Base-by-base conservation (phyloP, 2,797 vertebrate genomes). In the Petrocephalus sullivani region DNA sequence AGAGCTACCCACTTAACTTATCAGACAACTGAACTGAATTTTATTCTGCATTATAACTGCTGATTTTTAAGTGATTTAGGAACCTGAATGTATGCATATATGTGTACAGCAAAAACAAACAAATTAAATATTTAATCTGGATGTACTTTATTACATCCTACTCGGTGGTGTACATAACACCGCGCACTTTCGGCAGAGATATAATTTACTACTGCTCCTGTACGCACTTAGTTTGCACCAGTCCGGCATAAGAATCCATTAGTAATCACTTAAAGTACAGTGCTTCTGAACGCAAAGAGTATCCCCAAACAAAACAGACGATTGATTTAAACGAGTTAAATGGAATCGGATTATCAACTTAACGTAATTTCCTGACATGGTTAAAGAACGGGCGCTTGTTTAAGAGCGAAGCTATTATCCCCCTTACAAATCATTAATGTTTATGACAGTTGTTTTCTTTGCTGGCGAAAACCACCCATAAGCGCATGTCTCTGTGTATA, bases 301-400 rank as follows among this genome's bases (percentile, higher is more conserved):
- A 84, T 86, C 67, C 61, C 54, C 49, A 89, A 89, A 85, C 71
- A 89, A 88, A 90, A 89, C 86, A 87, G 94, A 94, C 94, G 94
- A 94, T 95, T 95, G 94, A 95, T 94, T 93, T 94, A 95, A 95
- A 93, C 94, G 93, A 95, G 94, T 95, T 95, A 94, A 94, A 94
- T 94, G 94, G 94, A 95, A 95, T 94, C 93, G 93, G 95, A 95
- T 95, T 94, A 95, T 95, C 95, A 94, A 94, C 94, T 95, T 95
- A 95, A 95, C 94, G 94, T 94, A 94, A 95, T 95, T 94, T 95
- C 94, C 95, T 95, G 95, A 95, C 94, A 94, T 94, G 93, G 94
- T 91, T 93, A 93, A 60, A 94, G 95, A 95, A 95, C 93, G 94
- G 95, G 93, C 92, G 92, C 91, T 94, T 93, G 92, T 93, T 94